Percentiles rank a stretch among this genome's conserved stretches.
These are phyloP conservation scores for Diadophis punctatus DNA, from an alignment of 2,113 vertebrate genomes.

Conservation along the genomic window DNA sequence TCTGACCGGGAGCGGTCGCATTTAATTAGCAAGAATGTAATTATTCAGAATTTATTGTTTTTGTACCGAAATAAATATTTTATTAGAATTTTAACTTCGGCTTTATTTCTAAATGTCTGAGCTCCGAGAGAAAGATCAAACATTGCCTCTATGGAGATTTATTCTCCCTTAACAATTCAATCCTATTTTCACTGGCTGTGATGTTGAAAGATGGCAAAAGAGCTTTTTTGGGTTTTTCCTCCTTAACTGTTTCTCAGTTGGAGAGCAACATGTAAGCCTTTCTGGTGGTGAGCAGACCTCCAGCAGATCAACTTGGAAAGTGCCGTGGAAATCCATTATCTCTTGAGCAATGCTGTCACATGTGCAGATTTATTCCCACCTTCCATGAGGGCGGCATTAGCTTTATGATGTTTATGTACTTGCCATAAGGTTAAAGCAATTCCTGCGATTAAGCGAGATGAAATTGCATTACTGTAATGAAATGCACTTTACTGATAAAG, in stretches of 20 bases:
- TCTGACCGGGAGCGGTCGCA: too few relatives aligned
- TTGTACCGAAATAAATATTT: too few relatives aligned
- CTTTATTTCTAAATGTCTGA: too few relatives aligned
- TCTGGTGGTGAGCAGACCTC: slow-evolving; percentile 34
- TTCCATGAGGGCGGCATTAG: slow-evolving; percentile 67
- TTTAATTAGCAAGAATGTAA: too few relatives aligned
- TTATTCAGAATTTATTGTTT: too few relatives aligned
- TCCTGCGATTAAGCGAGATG: slow-evolving; percentile 78
- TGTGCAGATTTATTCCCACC: slow-evolving; percentile 72
- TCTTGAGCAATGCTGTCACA: slow-evolving; percentile 67
- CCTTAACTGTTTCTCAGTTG: slow-evolving; percentile 41
- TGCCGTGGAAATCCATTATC: slow-evolving; percentile 54
- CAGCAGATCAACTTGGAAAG: slow-evolving; percentile 47
- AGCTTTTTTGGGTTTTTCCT: slow-evolving; percentile 16
- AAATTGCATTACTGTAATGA: slow-evolving; percentile 82
- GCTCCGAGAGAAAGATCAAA: too few relatives aligned
- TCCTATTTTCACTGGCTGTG: slow-evolving; percentile 27
- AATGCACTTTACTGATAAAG: slow-evolving; percentile 80
- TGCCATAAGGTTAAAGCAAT: slow-evolving; percentile 81
- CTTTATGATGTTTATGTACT: slow-evolving; percentile 78
- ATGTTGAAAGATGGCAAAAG: slow-evolving; percentile 22
- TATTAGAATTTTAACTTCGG: too few relatives aligned
- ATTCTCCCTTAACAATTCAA: too few relatives aligned
- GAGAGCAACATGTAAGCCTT: slow-evolving; percentile 29
- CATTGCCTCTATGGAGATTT: too few relatives aligned